These are phyloP conservation scores for Gryon sp. DNA, from an alignment of 1,140 invertebrate species.

Conservation along the genomic window DNA sequence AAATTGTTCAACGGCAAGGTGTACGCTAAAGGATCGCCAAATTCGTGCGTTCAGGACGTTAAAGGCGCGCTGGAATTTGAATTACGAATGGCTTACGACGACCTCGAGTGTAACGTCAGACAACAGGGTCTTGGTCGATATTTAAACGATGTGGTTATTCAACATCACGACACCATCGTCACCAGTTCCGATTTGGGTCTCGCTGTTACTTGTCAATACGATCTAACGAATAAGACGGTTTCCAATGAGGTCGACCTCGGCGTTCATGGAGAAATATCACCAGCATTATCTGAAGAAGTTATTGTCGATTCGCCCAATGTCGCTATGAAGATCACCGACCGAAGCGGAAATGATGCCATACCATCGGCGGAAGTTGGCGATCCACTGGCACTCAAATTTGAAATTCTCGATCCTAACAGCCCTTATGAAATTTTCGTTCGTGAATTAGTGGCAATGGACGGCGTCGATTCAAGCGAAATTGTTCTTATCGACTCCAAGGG, in stretches of 20 bases:
- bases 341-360: slow-evolving; percentile 88
- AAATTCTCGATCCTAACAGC: slow-evolving; percentile 93
- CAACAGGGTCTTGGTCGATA: slow-evolving; percentile 91
- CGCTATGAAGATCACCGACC: slow-evolving; percentile 95
- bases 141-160: slow-evolving; percentile 93
- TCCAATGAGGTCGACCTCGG: slow-evolving; percentile 94
- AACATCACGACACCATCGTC: slow-evolving; percentile 96
- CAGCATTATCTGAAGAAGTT: slow-evolving; percentile 89
- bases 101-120: slow-evolving; percentile 93
- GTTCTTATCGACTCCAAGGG: slow-evolving; percentile 94
- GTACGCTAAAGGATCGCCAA: slow-evolving; percentile 94
- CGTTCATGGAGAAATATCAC: slow-evolving; percentile 91
- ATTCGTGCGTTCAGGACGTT: slow-evolving; percentile 93
- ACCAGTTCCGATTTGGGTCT: slow-evolving; percentile 95
- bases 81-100: slow-evolving; percentile 93
- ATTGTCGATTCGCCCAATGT: slow-evolving; percentile 96
- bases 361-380: slow-evolving; percentile 93
- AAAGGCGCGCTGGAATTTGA: slow-evolving; percentile 92
- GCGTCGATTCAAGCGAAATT: slow-evolving; percentile 94
- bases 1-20: slow-evolving; percentile 96
- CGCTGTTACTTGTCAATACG: slow-evolving; percentile 95
- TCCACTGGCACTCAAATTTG: slow-evolving; percentile 92
- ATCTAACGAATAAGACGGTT: slow-evolving; percentile 95
- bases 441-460: slow-evolving; percentile 96
- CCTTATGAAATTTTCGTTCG: slow-evolving; percentile 97